Evolutionary conservation across 1,140 invertebrate genomes (phyloP).

Genomic region (Nomia melanderi): DNA sequence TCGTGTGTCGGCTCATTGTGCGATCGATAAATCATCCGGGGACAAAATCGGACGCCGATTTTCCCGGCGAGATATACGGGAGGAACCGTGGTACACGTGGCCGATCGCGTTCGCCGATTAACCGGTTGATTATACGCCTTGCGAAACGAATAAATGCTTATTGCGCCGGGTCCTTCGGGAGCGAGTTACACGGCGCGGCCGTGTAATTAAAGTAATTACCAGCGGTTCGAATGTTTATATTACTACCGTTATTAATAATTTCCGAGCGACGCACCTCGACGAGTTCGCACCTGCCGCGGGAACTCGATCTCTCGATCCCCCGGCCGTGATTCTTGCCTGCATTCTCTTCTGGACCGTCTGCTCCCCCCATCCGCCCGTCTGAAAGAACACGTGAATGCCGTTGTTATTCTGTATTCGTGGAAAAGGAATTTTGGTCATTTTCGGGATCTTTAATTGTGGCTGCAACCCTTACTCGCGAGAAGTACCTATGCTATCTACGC

Average conservation of each 20-base stretch:
- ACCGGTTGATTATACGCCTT: constrained; percentile 9
- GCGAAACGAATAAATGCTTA: not conserved
- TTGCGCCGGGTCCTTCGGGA: not conserved
- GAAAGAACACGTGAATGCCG: too few relatives aligned
- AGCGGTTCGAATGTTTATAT: constrained; percentile 5
- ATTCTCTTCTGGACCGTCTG: too few relatives aligned
- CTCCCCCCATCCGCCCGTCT: too few relatives aligned
- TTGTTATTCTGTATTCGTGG: too few relatives aligned
- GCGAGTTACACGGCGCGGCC: not conserved
- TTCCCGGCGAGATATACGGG: too few relatives aligned
- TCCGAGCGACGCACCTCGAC: not conserved
- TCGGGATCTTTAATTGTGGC: too few relatives aligned
- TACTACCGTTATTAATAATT: constrained; percentile 4
- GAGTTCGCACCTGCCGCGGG: constrained; percentile 7
- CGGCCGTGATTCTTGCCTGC: too few relatives aligned
- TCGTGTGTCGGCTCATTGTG: constrained; percentile 63
- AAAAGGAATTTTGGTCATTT: too few relatives aligned
- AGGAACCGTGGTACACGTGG: too few relatives aligned
- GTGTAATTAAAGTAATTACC: constrained; percentile 16
- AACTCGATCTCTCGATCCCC: constrained; percentile 8
- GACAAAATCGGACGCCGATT: constrained; percentile 25
- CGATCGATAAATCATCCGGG: constrained; percentile 59
- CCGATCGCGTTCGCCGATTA: not conserved
- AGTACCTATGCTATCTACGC: too few relatives aligned
- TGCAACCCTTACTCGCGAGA: too few relatives aligned